phyloP scores from a whole-genome alignment of 2,888 invertebrate species.

The Troilus luridus region DNA sequence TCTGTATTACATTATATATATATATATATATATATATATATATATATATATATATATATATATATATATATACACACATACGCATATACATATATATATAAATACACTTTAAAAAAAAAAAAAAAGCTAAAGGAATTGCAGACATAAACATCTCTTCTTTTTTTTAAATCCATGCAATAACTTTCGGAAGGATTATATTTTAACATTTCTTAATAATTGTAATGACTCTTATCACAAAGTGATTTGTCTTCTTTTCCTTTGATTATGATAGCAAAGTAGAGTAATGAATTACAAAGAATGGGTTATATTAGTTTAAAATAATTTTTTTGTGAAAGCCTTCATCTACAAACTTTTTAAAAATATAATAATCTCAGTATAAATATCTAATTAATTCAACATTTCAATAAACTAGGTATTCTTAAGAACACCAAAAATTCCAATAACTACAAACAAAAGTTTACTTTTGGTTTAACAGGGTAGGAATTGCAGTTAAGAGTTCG shows the following conservation, averaged over 20 bases:
- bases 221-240: constrained; percentile 61
- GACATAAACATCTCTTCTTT: not conserved
- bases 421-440: not conserved
- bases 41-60: too few species aligned
- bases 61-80: too few species aligned
- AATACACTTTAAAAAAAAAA: not conserved
- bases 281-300: constrained; percentile 14
- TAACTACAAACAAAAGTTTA: not conserved
- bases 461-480: constrained; percentile 7
- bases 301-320: constrained; percentile 2
- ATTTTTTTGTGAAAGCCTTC: constrained; percentile 8
- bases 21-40: too few species aligned
- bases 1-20: not conserved
- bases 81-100: too few species aligned
- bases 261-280: constrained; percentile 62
- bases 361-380: constrained; percentile 35
- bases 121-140: not conserved
- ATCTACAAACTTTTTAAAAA: constrained; percentile 16
- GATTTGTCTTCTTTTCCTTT: constrained; percentile 64
- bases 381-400: constrained; percentile 24
- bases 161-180: not conserved
- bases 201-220: not conserved
- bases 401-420: constrained; percentile 28
- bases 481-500: constrained; percentile 24
- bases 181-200: not conserved